Conservation (phyloP, 2,888 invertebrate genomes). For the Eristalinus aeneus region DNA sequence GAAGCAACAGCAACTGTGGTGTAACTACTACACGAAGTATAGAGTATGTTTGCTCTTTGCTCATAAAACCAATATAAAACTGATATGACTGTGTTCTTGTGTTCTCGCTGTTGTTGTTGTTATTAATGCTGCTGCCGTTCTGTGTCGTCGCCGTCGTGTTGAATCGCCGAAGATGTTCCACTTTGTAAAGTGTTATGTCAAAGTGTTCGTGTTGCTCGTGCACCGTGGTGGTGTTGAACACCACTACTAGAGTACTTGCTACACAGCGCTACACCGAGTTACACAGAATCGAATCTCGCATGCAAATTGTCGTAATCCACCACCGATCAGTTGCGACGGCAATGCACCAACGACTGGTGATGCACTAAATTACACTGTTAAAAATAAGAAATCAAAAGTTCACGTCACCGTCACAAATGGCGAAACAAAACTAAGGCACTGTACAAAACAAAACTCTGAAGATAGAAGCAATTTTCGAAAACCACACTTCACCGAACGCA, state of each 20-base stretch:
- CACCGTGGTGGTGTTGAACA: constrained; percentile 32
- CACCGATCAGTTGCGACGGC: constrained; percentile 62
- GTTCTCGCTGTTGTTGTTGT: constrained; percentile 46
- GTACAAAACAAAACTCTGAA: constrained; percentile 38
- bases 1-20: constrained; percentile 56
- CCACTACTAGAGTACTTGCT: constrained; percentile 26
- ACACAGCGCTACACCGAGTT: neutral
- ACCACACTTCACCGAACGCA: constrained; percentile 40
- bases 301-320: constrained; percentile 59
- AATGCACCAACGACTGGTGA: constrained; percentile 39
- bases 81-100: constrained; percentile 67
- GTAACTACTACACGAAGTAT: constrained; percentile 54
- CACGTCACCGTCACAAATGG: neutral
- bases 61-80: constrained; percentile 68
- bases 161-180: constrained; percentile 54
- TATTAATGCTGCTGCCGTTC: neutral
- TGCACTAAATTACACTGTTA: constrained; percentile 9
- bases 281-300: constrained; percentile 39
- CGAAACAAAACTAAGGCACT: constrained; percentile 5
- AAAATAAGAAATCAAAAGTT: constrained; percentile 8
- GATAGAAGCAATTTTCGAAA: constrained; percentile 37
- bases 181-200: constrained; percentile 60
- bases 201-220: constrained; percentile 52
- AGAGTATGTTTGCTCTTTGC: constrained; percentile 64
- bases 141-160: neutral